Percentiles rank a stretch among this genome's conserved stretches.
phyloP scores from a whole-genome alignment of 2,797 vertebrate species.

The Salmo trutta region DNA sequence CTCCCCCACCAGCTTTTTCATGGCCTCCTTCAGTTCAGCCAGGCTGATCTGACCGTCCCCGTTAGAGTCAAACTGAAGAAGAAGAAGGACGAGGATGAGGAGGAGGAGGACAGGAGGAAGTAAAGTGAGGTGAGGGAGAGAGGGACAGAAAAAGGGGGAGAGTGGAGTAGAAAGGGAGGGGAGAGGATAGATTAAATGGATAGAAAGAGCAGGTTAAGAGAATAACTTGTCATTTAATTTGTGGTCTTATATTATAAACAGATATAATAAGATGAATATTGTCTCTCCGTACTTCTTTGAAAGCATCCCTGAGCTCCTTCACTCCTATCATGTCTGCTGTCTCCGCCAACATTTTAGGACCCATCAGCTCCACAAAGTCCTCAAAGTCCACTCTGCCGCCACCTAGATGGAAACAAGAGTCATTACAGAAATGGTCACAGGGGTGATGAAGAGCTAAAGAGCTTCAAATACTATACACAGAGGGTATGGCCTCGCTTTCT shows the following conservation, averaged over 20 bases:
- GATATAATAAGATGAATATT: too few relatives aligned
- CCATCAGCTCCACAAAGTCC: slow-evolving; percentile 97
- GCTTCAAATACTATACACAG: background rate
- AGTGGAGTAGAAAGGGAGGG: background rate
- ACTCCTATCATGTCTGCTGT: slow-evolving; percentile 97
- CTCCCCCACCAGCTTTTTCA: slow-evolving; percentile 85
- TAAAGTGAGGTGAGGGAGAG: background rate
- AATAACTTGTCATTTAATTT: background rate
- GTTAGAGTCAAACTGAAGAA: slow-evolving; percentile 87
- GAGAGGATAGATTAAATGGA: background rate
- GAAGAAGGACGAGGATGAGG: background rate
- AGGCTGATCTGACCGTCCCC: slow-evolving; percentile 92
- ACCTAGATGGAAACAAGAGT: slow-evolving; percentile 32
- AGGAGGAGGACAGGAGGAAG: background rate
- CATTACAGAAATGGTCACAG: background rate
- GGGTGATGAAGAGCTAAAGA: background rate
- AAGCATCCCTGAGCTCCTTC: slow-evolving; percentile 92
- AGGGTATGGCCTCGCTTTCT: background rate
- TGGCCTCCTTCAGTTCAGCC: slow-evolving; percentile 87
- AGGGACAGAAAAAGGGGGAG: background rate
- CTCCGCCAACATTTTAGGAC: slow-evolving; percentile 95
- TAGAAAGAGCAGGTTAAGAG: background rate
- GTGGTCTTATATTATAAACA: too few relatives aligned
- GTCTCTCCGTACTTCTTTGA: slow-evolving; percentile 82
- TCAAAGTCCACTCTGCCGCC: slow-evolving; percentile 96